Evolutionary conservation across 23 tunicate species (phyloP).

Genomic region (Oikopleura dioica): DNA sequence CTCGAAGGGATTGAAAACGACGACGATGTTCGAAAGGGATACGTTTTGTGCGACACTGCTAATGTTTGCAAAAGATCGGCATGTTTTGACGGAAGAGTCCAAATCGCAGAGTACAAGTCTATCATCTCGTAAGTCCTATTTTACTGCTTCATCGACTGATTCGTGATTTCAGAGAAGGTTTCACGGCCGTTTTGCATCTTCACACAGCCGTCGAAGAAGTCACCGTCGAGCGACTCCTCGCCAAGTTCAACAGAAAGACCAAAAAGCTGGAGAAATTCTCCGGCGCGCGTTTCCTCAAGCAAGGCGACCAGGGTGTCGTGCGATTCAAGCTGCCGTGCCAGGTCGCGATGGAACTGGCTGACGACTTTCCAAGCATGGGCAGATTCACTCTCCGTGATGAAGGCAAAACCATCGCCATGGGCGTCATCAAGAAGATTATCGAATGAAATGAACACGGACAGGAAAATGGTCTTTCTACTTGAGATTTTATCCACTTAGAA

Average conservation of each 20-base stretch:
- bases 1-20: constrained; percentile 6
- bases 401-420: constrained; percentile 89
- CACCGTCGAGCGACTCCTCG: constrained; percentile 36
- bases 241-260: constrained; percentile 52
- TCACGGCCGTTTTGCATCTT: constrained; percentile 68
- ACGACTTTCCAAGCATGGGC: constrained; percentile 83
- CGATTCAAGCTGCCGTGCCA: constrained; percentile 58
- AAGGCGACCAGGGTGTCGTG: constrained; percentile 20
- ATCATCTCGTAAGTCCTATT: constrained; percentile 25
- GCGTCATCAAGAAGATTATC: constrained; percentile 64
- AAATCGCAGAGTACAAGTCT: constrained; percentile 71
- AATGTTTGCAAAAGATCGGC: constrained; percentile 41
- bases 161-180: constrained; percentile 22
- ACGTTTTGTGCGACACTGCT: constrained; percentile 58
- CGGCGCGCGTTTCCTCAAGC: neutral
- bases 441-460: constrained; percentile 31
- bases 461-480: no score
- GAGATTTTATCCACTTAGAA: no score
- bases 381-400: constrained; percentile 82
- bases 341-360: constrained; percentile 63
- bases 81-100: constrained; percentile 64
- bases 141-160: no score
- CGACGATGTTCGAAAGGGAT: constrained; percentile 31
- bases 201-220: constrained; percentile 51
- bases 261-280: constrained; percentile 33